Conservation (phyloP, 2,888 invertebrate species). For the Microchrysa polita region DNA sequence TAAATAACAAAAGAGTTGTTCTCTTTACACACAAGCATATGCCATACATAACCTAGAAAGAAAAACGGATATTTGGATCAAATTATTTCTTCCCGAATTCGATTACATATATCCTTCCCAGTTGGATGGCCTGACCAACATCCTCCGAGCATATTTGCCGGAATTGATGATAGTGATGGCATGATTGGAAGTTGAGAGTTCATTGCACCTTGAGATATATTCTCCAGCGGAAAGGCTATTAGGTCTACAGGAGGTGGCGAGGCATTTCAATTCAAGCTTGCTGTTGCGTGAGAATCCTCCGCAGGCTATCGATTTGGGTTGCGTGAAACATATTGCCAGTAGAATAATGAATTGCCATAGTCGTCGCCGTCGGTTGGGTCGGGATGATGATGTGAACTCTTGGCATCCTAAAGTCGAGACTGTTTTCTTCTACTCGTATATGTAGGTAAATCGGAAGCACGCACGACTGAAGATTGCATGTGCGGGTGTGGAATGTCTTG, state of each 20-base stretch:
- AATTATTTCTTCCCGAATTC: slow-evolving; percentile 18
- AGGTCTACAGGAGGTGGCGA: too few species aligned
- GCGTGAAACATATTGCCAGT: not conserved
- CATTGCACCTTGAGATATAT: not conserved
- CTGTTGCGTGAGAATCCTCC: not conserved
- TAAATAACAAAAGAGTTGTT: slow-evolving; percentile 18
- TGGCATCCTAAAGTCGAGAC: not conserved
- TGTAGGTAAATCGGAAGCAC: not conserved
- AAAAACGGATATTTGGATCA: not conserved
- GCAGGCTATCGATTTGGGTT: not conserved
- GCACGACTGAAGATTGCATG: slow-evolving; percentile 12
- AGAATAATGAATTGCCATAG: not conserved
- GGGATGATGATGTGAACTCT: not conserved
- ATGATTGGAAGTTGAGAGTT: not conserved
- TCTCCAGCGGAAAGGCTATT: not conserved
- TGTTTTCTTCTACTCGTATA: too few species aligned
- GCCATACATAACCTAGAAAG: slow-evolving; percentile 18
- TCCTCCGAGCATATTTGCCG: not conserved
- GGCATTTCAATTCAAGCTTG: not conserved
- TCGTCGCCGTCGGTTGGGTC: too few species aligned
- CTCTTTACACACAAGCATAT: too few species aligned
- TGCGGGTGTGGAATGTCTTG: too few species aligned
- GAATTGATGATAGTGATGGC: not conserved
- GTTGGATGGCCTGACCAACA: not conserved
- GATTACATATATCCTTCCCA: not conserved